A percentile compares a stretch with the other conserved stretches of the same genome.
Evolutionary conservation across 2,888 invertebrate species (phyloP).

Genomic region (Flabesymbios commensalis): DNA sequence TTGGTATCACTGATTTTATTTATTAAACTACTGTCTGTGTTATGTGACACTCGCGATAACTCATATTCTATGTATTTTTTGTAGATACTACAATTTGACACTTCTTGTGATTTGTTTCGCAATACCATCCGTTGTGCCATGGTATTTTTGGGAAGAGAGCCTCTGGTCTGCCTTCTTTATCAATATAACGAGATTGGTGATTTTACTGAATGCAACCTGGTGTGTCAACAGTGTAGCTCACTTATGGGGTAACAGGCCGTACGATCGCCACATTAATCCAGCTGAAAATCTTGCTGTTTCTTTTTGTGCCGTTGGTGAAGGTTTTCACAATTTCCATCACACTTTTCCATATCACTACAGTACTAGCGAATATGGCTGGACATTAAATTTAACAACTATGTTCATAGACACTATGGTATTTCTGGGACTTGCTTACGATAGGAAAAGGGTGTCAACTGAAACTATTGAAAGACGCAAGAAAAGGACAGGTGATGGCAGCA

Average conservation of each 20-base stretch:
- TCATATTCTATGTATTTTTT: too few relatives aligned
- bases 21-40: too few relatives aligned
- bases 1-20: too few relatives aligned
- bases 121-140: slow-evolving; percentile 79
- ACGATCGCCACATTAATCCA: slow-evolving; percentile 80
- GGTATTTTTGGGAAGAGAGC: slow-evolving; percentile 82
- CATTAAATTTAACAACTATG: slow-evolving; percentile 73
- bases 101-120: slow-evolving; percentile 80
- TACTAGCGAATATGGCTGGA: slow-evolving; percentile 78
- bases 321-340: slow-evolving; percentile 95
- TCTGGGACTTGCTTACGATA: slow-evolving; percentile 79
- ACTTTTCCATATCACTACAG: slow-evolving; percentile 93
- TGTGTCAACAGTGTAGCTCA: slow-evolving; percentile 95
- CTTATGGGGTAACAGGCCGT: slow-evolving; percentile 89
- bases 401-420: slow-evolving; percentile 81
- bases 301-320: slow-evolving; percentile 62
- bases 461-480: slow-evolving; percentile 73
- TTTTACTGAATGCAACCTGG: slow-evolving; percentile 88
- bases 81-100: slow-evolving; percentile 75
- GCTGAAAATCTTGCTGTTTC: slow-evolving; percentile 77
- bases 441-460: slow-evolving; percentile 74
- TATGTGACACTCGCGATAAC: too few relatives aligned
- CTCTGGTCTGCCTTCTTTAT: slow-evolving; percentile 80
- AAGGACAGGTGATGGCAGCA: slow-evolving; percentile 67
- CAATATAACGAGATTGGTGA: slow-evolving; percentile 77